These are phyloP conservation scores for Stramonita haemastoma DNA, from an alignment of 2,888 invertebrate genomes.

Conservation along the genomic window DNA sequence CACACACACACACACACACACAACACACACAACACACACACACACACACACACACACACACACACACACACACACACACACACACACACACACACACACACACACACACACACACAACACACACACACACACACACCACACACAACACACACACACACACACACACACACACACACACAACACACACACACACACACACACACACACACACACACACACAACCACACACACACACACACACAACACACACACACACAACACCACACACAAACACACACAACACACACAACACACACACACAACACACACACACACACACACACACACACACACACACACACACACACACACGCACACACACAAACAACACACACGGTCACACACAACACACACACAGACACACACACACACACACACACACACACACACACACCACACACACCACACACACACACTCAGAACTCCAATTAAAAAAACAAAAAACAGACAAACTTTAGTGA, in stretches of 20 bases:
- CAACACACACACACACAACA: background rate
- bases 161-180: no score
- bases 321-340: background rate
- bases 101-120: background rate
- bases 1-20: no score
- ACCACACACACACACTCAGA: background rate
- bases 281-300: background rate
- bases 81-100: background rate
- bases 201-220: background rate
- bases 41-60: background rate
- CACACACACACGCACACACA: background rate
- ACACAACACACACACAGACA: background rate
- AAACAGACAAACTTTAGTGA: background rate
- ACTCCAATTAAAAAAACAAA: background rate
- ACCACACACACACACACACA: background rate
- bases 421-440: background rate
- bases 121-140: background rate
- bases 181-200: background rate
- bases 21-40: no score
- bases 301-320: background rate
- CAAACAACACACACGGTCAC: background rate
- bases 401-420: constrained; percentile 1
- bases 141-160: background rate
- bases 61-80: background rate
- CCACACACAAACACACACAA: background rate